phyloP scores from a whole-genome alignment of 2,113 vertebrate genomes.

The Daphoenositta chrysoptera region DNA sequence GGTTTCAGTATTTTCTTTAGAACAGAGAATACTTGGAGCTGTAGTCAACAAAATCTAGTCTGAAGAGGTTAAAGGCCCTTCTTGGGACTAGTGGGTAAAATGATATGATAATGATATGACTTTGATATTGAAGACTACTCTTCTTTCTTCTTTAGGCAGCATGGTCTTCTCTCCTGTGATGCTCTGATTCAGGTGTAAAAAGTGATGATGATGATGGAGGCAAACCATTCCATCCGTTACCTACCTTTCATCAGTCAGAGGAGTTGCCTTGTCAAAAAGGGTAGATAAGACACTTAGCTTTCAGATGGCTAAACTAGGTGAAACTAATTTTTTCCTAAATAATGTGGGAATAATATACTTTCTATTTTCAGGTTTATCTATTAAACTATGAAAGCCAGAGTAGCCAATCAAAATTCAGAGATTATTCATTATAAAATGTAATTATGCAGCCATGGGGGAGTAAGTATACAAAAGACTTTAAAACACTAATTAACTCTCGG shows the following conservation, averaged over 20 bases:
- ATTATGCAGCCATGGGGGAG: background rate
- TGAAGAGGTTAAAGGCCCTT: background rate
- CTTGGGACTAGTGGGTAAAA: background rate
- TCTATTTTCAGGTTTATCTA: background rate
- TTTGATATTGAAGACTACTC: background rate
- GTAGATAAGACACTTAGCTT: background rate
- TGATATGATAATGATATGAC: background rate
- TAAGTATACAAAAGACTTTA: conserved; percentile 29
- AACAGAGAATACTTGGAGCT: background rate
- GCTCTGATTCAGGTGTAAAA: background rate
- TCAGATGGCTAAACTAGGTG: background rate
- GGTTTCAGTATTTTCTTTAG: background rate
- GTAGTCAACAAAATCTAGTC: background rate
- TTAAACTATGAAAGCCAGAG: background rate
- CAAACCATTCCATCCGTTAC: background rate
- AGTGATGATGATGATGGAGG: background rate
- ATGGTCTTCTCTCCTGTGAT: background rate
- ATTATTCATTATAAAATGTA: background rate
- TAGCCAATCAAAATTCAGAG: background rate
- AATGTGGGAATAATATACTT: background rate
- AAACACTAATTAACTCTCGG: conserved; percentile 55
- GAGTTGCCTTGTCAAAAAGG: background rate
- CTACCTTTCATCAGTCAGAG: background rate
- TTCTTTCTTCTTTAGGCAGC: background rate
- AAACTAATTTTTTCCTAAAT: background rate